Percentiles rank a stretch among this genome's conserved stretches.
phyloP scores from a whole-genome alignment of 2,888 invertebrate genomes.

The Hemaris fuciformis region DNA sequence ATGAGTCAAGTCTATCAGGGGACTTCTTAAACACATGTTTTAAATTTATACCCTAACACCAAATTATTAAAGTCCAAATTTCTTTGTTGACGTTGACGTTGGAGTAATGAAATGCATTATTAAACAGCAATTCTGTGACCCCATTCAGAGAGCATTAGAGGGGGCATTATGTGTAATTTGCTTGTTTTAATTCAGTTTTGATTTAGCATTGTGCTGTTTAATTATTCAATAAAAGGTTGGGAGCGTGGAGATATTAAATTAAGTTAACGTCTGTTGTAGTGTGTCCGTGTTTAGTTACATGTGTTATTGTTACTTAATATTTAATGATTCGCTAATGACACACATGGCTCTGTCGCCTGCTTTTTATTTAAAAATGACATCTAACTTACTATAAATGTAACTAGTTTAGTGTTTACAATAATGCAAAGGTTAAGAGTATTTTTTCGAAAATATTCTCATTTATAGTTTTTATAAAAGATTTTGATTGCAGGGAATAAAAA shows the following conservation, averaged over 20 bases:
- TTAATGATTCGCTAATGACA: no score
- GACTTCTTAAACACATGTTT: slow-evolving; percentile 32
- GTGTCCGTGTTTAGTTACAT: background rate
- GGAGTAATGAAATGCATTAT: slow-evolving; percentile 65
- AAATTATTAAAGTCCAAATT: slow-evolving; percentile 26
- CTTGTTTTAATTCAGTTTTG: slow-evolving; percentile 78
- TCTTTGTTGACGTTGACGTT: background rate
- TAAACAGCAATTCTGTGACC: slow-evolving; percentile 71
- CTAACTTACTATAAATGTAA: no score
- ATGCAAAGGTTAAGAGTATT: no score
- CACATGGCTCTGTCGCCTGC: no score
- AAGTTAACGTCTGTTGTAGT: background rate
- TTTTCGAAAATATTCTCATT: no score
- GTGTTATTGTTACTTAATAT: background rate
- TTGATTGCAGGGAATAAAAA: no score
- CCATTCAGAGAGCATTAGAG: slow-evolving; percentile 70
- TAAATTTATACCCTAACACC: slow-evolving; percentile 16
- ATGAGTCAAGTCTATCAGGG: slow-evolving; percentile 56
- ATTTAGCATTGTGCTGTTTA: slow-evolving; percentile 71
- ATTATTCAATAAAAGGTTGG: slow-evolving; percentile 59
- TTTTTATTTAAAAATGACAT: no score
- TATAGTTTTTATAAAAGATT: no score
- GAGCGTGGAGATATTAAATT: background rate
- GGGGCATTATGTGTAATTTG: slow-evolving; percentile 70
- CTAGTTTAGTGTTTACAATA: no score